phyloP scores from a whole-genome alignment of 2,797 vertebrate genomes.

The Discoglossus pictus region DNA sequence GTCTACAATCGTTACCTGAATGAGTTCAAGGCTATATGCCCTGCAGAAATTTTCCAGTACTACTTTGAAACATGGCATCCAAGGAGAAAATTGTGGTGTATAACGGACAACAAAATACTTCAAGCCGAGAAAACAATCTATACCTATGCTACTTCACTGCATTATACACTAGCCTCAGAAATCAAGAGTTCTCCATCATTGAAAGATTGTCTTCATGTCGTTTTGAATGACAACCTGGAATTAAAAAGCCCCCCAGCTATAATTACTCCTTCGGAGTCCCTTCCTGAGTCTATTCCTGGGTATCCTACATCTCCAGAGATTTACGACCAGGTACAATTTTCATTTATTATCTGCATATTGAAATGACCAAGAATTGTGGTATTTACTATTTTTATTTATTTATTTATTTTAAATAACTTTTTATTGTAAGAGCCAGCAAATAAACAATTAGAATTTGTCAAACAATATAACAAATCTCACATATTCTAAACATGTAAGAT shows the following conservation, averaged over 20 bases:
- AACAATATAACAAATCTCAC: no score
- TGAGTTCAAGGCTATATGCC: constrained; percentile 20
- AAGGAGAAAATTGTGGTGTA: constrained; percentile 37
- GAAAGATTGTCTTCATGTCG: constrained; percentile 37
- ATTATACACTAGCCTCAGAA: constrained; percentile 35
- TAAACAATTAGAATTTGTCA: no score
- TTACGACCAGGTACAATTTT: no score
- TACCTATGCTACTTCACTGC: constrained; percentile 23
- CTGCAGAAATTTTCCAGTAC: constrained; percentile 36
- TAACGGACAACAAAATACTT: constrained; percentile 34
- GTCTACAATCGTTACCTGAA: constrained; percentile 39
- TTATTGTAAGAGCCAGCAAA: no score
- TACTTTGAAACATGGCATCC: constrained; percentile 43
- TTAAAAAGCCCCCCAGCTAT: constrained; percentile 26
- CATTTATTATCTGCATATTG: no score
- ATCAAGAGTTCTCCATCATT: constrained; percentile 27
- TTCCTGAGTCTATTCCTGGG: constrained; percentile 10
- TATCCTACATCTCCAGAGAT: no score
- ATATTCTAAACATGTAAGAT: no score
- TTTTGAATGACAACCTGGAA: constrained; percentile 28
- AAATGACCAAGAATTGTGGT: no score
- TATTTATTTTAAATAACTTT: no score
- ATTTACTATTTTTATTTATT: no score
- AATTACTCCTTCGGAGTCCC: neutral
- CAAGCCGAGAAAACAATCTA: constrained; percentile 25